Evolutionary conservation across 2,888 invertebrate species (phyloP), one percentile per base, ranked within the genome.

Genomic region (Laothoe populi): DNA sequence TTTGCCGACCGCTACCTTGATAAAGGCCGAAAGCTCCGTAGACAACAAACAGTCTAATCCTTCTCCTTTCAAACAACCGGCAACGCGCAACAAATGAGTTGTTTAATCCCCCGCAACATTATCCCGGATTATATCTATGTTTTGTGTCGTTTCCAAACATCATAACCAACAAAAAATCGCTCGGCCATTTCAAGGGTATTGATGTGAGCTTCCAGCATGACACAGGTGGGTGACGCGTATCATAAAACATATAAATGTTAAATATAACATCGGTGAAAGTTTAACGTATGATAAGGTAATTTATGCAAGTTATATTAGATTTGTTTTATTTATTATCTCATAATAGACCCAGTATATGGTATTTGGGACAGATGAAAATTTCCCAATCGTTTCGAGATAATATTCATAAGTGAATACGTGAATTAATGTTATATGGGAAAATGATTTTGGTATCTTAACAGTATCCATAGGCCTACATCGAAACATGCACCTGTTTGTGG

Each of bases 41-140:
- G 77, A 78, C 79, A n/a, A n/a, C n/a, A 85, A 85, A 85, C 79
- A 80, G 75, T 79, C 82, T 90, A 91, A 92, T 89, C 90, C 88
- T 78, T 78, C 84, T 82, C 75, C 81, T 81, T 77, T 83, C 84
- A 85, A 84, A 83, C 72, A 82, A 81, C 82, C 88, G 87, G 83
- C 86, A 84, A 83, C 80, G 84, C 78, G 79, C 79, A 82, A 84
- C 86, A 90, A 87, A 89, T 87, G 83, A 86, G 81, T 82, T 81
- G 79, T 84, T 81, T 83, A 86, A 88, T 84, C 86, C 83, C 73
- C 74, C 69, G 87, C 87, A 86, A 86, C 81, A 83, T 86, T 82
- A 87, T 78, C 82, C 79, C 74, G 84, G 89, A 88, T 91, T 88
- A 88, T 83, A 87, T 82, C 78, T 73, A 78, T 79, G 83, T 86